phyloP scores from a whole-genome alignment of 2,888 invertebrate species.

The Drosophila nigritarsus region DNA sequence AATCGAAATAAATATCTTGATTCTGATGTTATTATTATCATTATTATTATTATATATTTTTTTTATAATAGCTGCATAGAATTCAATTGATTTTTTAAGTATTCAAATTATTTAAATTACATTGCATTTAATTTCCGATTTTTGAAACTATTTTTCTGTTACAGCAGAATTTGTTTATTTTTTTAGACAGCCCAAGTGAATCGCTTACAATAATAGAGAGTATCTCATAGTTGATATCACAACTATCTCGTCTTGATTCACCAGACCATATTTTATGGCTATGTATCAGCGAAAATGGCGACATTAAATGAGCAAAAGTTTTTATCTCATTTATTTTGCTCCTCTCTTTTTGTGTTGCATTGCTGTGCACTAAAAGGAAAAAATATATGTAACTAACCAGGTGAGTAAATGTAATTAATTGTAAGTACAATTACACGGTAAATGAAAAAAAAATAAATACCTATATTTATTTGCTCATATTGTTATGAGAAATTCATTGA shows the following conservation, averaged over 20 bases:
- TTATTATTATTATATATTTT: not conserved
- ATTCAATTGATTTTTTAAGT: not conserved
- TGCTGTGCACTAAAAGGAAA: conserved; percentile 45
- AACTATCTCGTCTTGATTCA: not conserved
- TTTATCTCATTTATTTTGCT: conserved; percentile 67
- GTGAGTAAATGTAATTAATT: not conserved
- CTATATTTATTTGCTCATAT: not conserved
- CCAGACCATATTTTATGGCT: conserved; percentile 51
- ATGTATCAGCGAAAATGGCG: conserved; percentile 66
- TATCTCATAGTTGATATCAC: not conserved
- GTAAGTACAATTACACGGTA: not conserved
- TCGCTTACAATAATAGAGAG: not conserved
- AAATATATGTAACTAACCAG: not conserved
- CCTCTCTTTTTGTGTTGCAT: conserved; percentile 28
- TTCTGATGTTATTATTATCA: not conserved
- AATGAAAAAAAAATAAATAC: not conserved
- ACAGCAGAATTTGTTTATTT: not conserved
- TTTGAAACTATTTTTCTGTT: not conserved
- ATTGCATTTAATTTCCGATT: not conserved
- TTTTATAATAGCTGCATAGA: not conserved
- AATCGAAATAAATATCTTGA: not conserved
- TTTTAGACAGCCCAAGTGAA: not conserved
- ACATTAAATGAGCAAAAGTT: conserved; percentile 76
- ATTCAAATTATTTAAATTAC: not conserved
- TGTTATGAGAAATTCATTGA: not conserved